Base-by-base conservation (phyloP, 2,113 vertebrate genomes). In the Nettapus auritus region DNA sequence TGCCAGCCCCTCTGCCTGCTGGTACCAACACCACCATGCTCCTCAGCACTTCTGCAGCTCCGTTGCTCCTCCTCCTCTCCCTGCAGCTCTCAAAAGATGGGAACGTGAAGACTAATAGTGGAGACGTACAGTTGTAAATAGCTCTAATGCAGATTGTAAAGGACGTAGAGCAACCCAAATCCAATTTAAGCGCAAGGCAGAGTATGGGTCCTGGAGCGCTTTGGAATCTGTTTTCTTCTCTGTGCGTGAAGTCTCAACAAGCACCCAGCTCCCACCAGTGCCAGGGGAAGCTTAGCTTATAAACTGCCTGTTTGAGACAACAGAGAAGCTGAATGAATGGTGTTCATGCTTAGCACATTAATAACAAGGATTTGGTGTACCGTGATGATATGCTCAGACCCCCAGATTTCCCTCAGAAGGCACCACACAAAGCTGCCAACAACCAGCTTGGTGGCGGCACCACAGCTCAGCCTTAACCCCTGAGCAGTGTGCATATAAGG, bases 1-100 rank as follows among this genome's bases (percentile, higher is more conserved):
- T 66, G 88, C 78, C 16, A 0, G 68, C 66, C 82, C 62, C 73
- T 46, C 88, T 82, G 68, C 71, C 91, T 93, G 79, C 90, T 93
- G 84, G 78, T 85, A 57, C 77, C 52, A 68, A 46, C 68, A 44
- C 23, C 44, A 69, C 68, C 53, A 64, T 46, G 75, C 88, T 89
- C n/a, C 84, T 85, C 9, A 36, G 55, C 3, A 7, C 86, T 75
- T 74, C 82, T 94, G 64, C 6, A 2, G 34, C 28, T 90, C 26
- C 18, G 2, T 66, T 73, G 50, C 80, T 91, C 28, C 86, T 70
- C 40, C 77, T 85, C 18, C 42, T 64, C 66, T 93, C 70, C 55
- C 48, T 74, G 5, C 48, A 78, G 38, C 77, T 26, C 0, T 0
- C 1, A 3, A 63, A 88, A 86, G 62, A 52, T 44, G 89, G 67